phyloP scores from a whole-genome alignment of 1,140 invertebrate species.

The Littorina saxatilis region DNA sequence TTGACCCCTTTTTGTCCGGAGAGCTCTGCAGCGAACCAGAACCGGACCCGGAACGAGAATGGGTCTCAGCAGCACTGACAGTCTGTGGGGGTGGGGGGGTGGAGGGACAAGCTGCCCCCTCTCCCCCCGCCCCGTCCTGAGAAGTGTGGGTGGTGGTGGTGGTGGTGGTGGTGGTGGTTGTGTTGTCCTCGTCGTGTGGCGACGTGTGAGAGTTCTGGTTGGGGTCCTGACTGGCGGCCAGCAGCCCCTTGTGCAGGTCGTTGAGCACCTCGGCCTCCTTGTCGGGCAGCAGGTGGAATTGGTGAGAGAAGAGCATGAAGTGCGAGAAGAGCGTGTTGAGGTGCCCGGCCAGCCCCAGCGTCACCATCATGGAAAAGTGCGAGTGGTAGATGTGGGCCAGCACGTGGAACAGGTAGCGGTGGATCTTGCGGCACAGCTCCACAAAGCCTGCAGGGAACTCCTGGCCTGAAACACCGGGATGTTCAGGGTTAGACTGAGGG shows the following conservation, averaged over 20 bases:
- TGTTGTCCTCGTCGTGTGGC: too few species aligned
- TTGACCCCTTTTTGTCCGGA: neutral
- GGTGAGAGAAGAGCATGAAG: conserved; percentile 90
- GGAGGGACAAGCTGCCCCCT: neutral
- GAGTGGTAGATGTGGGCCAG: conserved; percentile 98
- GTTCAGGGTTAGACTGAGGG: too few species aligned
- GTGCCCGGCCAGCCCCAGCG: conserved; percentile 92
- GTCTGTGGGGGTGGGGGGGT: neutral
- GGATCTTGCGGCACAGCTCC: conserved; percentile 95
- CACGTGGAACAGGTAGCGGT: conserved; percentile 97
- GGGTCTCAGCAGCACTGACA: neutral
- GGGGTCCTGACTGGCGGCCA: conserved; percentile 65
- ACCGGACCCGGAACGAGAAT: neutral
- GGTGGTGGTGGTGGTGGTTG: neutral
- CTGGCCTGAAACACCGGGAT: conserved; percentile 90
- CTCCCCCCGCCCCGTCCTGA: neutral
- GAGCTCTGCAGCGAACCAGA: neutral
- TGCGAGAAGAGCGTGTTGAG: conserved; percentile 98
- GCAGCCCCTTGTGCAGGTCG: conserved; percentile 66
- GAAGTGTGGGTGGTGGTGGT: neutral
- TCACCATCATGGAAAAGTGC: conserved; percentile 96
- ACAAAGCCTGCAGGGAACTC: conserved; percentile 97
- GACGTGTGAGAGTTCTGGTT: conserved; percentile 57
- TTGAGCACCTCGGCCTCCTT: conserved; percentile 97
- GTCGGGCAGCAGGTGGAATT: conserved; percentile 89